phyloP scores from a whole-genome alignment of 2,797 vertebrate species.

The Danionella dracula region DNA sequence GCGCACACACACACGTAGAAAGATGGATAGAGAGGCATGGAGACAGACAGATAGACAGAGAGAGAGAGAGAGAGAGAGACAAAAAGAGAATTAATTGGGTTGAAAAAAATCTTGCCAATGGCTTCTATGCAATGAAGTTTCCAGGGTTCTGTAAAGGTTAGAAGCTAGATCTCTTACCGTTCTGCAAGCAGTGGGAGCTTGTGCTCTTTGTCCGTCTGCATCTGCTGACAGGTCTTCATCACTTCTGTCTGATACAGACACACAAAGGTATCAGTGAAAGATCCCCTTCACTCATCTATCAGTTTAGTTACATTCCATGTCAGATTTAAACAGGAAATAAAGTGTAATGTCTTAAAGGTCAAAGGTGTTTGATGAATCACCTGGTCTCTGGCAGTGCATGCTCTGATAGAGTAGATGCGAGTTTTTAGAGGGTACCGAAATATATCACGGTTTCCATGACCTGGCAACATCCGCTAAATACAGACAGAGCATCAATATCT shows the following conservation, averaged over 20 bases:
- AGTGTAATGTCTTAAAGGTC: background rate
- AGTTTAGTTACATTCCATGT: too few relatives aligned
- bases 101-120: too few relatives aligned
- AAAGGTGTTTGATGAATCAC: conserved; percentile 58
- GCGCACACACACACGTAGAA: too few relatives aligned
- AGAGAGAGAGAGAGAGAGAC: too few relatives aligned
- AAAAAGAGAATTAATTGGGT: too few relatives aligned
- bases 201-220: conserved; percentile 75
- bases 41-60: too few relatives aligned
- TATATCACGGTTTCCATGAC: conserved; percentile 93
- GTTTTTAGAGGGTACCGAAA: conserved; percentile 86
- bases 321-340: too few relatives aligned
- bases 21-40: too few relatives aligned
- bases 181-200: conserved; percentile 83
- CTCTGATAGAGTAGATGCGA: conserved; percentile 85
- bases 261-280: background rate
- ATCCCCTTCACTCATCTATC: too few relatives aligned
- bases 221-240: conserved; percentile 85
- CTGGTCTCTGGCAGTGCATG: conserved; percentile 87
- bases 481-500: conserved; percentile 23
- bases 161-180: conserved; percentile 63
- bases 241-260: conserved; percentile 74
- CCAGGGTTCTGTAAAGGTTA: too few relatives aligned
- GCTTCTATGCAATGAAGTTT: too few relatives aligned
- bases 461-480: conserved; percentile 90